A percentile compares a stretch with the other conserved stretches of the same genome.
phyloP scores from a whole-genome alignment of 1,140 invertebrate species.

The Arion vulgaris region DNA sequence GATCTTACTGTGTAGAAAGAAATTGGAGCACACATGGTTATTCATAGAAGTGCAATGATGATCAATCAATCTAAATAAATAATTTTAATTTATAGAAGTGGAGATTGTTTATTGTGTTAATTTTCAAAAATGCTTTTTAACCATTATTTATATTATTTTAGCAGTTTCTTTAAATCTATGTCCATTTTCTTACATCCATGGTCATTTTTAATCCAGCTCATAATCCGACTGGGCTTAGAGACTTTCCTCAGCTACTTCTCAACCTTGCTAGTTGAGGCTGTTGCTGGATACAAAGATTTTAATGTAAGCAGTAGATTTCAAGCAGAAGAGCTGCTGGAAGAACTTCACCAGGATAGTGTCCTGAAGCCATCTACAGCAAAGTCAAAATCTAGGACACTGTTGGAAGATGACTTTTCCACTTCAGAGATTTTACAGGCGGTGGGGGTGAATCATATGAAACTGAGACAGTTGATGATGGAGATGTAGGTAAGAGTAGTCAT shows the following conservation, averaged over 20 bases:
- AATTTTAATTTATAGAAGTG: no score
- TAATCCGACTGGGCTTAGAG: slow-evolving; percentile 86
- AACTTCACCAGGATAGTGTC: slow-evolving; percentile 28
- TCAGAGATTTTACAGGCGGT: slow-evolving; percentile 9
- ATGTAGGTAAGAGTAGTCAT: slow-evolving; percentile 12
- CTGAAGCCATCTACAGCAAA: neutral
- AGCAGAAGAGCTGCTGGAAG: slow-evolving; percentile 48
- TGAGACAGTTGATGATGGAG: neutral
- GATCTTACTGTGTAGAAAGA: no score
- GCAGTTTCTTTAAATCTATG: no score
- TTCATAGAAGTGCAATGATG: no score
- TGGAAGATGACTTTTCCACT: neutral
- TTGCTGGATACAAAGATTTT: slow-evolving; percentile 91
- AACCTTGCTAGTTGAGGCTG: slow-evolving; percentile 92
- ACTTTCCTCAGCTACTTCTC: slow-evolving; percentile 91
- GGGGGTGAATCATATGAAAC: slow-evolving; percentile 22
- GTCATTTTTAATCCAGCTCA: slow-evolving; percentile 92
- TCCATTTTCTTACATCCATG: no score
- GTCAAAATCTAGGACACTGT: neutral
- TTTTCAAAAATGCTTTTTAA: no score
- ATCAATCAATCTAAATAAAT: no score
- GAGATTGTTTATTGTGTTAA: no score
- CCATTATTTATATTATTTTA: no score
- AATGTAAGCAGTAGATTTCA: slow-evolving; percentile 44
- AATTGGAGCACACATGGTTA: no score